Percentiles rank a stretch among this genome's conserved stretches.
phyloP scores from a whole-genome alignment of 2,888 invertebrate genomes.

The Thecophora atra region DNA sequence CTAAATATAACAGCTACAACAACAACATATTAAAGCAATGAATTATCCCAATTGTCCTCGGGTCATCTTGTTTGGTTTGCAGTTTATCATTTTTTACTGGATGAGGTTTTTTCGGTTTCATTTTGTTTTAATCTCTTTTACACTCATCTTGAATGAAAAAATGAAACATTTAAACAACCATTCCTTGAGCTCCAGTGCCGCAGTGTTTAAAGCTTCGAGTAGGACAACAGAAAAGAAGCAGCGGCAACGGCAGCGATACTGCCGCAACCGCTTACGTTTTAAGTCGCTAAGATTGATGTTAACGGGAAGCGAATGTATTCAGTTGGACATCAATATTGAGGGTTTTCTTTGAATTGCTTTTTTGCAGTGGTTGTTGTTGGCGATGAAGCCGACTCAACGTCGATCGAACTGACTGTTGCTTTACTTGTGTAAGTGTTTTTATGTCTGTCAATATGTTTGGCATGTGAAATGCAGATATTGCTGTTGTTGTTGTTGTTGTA shows the following conservation, averaged over 20 bases:
- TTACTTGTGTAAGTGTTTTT: slow-evolving; percentile 4
- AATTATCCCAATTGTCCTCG: slow-evolving; percentile 66
- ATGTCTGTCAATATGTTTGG: slow-evolving; percentile 25
- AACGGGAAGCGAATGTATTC: slow-evolving; percentile 62
- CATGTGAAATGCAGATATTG: slow-evolving; percentile 24
- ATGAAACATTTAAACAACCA: background rate
- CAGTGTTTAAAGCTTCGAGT: background rate
- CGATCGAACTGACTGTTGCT: background rate
- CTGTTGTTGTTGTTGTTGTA: slow-evolving; percentile 27
- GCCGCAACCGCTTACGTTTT: slow-evolving; percentile 36
- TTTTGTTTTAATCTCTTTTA: background rate
- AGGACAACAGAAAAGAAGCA: background rate
- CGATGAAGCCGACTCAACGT: slow-evolving; percentile 38
- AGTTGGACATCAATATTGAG: slow-evolving; percentile 47
- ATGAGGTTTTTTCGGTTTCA: slow-evolving; percentile 4
- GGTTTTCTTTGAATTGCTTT: slow-evolving; percentile 45
- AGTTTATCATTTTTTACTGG: slow-evolving; percentile 53
- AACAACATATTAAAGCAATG: slow-evolving; percentile 52
- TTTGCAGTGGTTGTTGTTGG: slow-evolving; percentile 34
- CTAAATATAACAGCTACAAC: slow-evolving; percentile 28
- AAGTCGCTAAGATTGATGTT: slow-evolving; percentile 62
- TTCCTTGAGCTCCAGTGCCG: background rate
- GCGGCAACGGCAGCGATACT: background rate
- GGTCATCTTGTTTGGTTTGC: slow-evolving; percentile 64
- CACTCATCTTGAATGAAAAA: background rate